Evolutionary conservation across 2,888 invertebrate genomes (phyloP).

Genomic region (Ophioninae sp.): DNA sequence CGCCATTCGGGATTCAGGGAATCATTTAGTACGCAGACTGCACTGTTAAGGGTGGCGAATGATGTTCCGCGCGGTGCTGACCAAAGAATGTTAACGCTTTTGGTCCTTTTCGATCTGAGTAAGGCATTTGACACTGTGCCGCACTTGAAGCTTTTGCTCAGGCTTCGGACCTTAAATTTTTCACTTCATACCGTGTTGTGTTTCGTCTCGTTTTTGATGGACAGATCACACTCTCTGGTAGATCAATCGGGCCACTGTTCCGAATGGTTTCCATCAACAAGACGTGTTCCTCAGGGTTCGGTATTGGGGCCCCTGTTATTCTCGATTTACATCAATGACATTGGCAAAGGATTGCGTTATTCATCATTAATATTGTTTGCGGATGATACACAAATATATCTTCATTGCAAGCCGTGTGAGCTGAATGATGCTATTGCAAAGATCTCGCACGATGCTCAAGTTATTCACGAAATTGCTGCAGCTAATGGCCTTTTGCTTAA

Average conservation of each 20-base stretch:
- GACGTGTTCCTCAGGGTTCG: slow-evolving; percentile 16
- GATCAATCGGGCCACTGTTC: background rate
- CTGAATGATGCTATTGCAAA: background rate
- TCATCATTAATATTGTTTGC: background rate
- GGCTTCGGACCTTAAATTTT: background rate
- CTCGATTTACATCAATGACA: slow-evolving; percentile 12
- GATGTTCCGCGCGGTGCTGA: background rate
- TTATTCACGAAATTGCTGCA: background rate
- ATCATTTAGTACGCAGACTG: background rate
- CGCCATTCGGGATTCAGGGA: background rate
- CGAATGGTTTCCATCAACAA: background rate
- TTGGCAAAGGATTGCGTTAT: background rate
- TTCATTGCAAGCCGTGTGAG: background rate
- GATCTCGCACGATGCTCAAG: background rate
- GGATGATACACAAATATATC: slow-evolving; percentile 3
- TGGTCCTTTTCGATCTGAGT: background rate
- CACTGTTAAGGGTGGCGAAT: background rate
- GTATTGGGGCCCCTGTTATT: slow-evolving; percentile 6
- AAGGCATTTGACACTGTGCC: background rate
- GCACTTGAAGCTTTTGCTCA: background rate
- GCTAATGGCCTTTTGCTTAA: background rate
- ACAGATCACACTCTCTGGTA: background rate
- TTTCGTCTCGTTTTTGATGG: background rate
- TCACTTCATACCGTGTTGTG: background rate
- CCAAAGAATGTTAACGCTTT: background rate